A percentile compares a stretch with the other conserved stretches of the same genome.
These are phyloP conservation scores for Choristoneura rosaceana DNA, from an alignment of 2,888 invertebrate species.

Conservation along the genomic window DNA sequence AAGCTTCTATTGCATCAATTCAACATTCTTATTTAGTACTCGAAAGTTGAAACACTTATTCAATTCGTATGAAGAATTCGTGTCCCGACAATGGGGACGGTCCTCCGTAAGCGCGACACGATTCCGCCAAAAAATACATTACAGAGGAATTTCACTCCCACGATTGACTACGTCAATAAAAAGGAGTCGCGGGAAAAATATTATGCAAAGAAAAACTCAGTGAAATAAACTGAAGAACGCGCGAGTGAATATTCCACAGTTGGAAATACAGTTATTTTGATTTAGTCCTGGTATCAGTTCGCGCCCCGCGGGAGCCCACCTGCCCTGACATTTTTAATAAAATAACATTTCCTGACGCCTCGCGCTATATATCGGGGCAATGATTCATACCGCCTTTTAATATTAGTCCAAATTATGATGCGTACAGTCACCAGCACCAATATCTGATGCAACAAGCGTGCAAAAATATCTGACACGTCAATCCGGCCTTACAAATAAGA, in stretches of 20 bases:
- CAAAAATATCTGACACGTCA: no score
- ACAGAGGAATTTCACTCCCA: conserved; percentile 60
- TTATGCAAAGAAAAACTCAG: conserved; percentile 52
- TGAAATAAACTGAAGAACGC: conserved; percentile 57
- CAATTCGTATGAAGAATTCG: conserved; percentile 47
- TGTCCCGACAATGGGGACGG: conserved; percentile 52
- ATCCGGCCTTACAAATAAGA: no score
- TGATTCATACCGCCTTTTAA: conserved; percentile 9
- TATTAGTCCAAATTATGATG: conserved; percentile 22
- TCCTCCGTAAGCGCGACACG: conserved; percentile 43
- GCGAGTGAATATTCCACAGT: conserved; percentile 59
- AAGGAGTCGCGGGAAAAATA: conserved; percentile 52
- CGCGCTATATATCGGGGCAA: conserved; percentile 36
- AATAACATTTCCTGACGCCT: conserved; percentile 61
- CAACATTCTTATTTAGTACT: conserved; percentile 35
- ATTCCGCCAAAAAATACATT: conserved; percentile 58
- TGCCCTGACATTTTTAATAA: conserved; percentile 71
- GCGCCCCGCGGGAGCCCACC: conserved; percentile 58
- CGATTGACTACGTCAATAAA: conserved; percentile 74
- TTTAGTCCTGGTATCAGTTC: conserved; percentile 59
- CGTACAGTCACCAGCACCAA: no score
- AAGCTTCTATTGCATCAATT: conserved; percentile 24
- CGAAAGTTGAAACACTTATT: conserved; percentile 44
- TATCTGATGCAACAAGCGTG: no score
- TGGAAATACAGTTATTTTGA: conserved; percentile 72